phyloP scores from a whole-genome alignment of 2,888 invertebrate species.

The Drosophila eohydei region DNA sequence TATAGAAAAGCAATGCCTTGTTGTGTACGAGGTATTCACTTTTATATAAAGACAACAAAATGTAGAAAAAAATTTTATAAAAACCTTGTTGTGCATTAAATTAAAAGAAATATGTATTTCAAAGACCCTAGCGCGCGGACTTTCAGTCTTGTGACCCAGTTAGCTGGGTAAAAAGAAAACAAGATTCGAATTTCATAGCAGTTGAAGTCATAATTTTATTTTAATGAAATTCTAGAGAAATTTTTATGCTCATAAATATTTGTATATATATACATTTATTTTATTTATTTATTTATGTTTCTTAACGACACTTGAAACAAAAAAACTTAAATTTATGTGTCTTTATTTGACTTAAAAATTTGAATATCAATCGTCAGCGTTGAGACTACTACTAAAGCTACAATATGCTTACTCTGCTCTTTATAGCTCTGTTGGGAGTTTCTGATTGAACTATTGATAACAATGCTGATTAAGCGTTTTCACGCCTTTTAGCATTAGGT shows the following conservation, averaged over 20 bases:
- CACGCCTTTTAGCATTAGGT: too few species aligned
- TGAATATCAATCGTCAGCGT: too few species aligned
- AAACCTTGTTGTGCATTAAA: not conserved
- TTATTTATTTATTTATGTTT: too few species aligned
- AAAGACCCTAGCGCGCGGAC: not conserved
- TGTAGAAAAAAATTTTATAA: too few species aligned
- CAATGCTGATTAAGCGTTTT: too few species aligned
- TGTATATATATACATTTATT: not conserved
- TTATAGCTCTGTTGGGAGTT: too few species aligned
- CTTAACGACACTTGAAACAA: too few species aligned
- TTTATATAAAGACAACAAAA: not conserved
- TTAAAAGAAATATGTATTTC: not conserved
- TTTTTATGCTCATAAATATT: slow-evolving; percentile 7
- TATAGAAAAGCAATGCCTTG: not conserved
- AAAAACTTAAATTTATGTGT: too few species aligned
- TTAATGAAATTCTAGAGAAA: not conserved
- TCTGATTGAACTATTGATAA: too few species aligned
- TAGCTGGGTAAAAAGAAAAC: not conserved
- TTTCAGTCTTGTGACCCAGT: not conserved
- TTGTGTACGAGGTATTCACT: not conserved
- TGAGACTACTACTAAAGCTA: too few species aligned
- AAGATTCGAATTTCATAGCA: not conserved
- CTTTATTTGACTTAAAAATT: too few species aligned
- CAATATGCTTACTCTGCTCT: too few species aligned
- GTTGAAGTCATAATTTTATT: not conserved